Conservation (phyloP, 2,113 vertebrate genomes). For the Oncorhynchus clarkii region DNA sequence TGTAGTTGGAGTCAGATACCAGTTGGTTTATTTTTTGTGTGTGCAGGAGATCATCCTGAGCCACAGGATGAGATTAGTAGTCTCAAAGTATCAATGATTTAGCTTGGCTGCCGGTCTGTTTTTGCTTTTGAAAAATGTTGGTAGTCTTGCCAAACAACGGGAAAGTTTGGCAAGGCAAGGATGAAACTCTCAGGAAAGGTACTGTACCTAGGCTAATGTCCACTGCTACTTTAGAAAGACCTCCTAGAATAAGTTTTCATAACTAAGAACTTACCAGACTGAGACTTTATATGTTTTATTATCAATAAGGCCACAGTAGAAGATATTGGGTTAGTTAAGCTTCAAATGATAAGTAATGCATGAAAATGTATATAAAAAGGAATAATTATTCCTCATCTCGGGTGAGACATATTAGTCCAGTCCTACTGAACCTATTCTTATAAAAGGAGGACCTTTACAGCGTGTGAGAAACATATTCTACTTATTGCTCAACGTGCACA, state of each 20-base stretch:
- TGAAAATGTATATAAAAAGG: slow-evolving; percentile 10
- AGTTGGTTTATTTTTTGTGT: too few species aligned
- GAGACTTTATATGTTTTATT: slow-evolving; percentile 16
- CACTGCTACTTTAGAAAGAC: too few species aligned
- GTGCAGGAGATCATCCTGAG: too few species aligned
- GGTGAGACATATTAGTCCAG: slow-evolving; percentile 6
- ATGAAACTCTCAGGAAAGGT: too few species aligned
- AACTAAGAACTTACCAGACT: neutral
- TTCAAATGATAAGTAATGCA: slow-evolving; percentile 22
- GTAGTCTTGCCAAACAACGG: too few species aligned
- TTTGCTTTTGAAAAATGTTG: too few species aligned
- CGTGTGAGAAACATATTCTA: neutral
- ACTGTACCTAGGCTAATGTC: too few species aligned
- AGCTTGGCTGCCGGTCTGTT: too few species aligned
- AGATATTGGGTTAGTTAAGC: slow-evolving; percentile 31
- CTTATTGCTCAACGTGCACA: slow-evolving; percentile 32
- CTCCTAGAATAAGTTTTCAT: neutral
- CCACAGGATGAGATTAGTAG: too few species aligned
- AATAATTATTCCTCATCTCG: slow-evolving; percentile 11
- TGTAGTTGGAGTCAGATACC: too few species aligned
- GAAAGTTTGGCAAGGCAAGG: too few species aligned
- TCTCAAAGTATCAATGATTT: too few species aligned
- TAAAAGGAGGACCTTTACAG: slow-evolving; percentile 15
- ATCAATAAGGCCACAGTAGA: slow-evolving; percentile 31
- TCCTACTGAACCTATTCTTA: slow-evolving; percentile 23